Base-by-base conservation (phyloP, 2,113 vertebrate genomes). In the Phycodurus eques region DNA sequence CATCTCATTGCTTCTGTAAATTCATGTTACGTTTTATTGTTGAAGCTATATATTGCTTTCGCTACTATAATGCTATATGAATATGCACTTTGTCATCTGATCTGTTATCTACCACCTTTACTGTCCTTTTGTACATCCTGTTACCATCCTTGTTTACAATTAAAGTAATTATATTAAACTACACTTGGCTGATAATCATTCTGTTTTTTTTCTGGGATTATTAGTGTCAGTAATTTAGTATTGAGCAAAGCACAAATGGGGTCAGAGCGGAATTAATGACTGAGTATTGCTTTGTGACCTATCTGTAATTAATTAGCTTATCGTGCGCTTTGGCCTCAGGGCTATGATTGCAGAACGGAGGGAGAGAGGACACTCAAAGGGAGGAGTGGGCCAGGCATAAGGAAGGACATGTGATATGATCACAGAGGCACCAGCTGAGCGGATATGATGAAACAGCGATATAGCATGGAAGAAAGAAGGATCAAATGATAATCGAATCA, bases 221-320 rank as follows among this genome's bases (percentile, higher is more conserved):
- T 77, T 57, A 46, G 20, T 73, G 62, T 76, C 77, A 76, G 66
- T 76, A 3, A 74, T 79, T 75, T 75, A 72, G 22, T 68, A 31
- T 53, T 71, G 42, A 83, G 82, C 62, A 72, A 35, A 14, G 27
- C 11, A 42, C 46, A 69, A 85, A 76, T 74, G 51, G 64, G 75
- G 71, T 80, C 77, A 84, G 73, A 68, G 72, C 44, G 60, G 72
- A 79, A 83, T 79, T 57, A 81, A 84, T 75, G 71, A 80, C 46
- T 19, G 65, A 68, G 61, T 73, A 78, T 75, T 68, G 72, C 68
- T 72, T 59, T 56, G 70, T 75, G 80, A 85, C 83, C 84, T 83
- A 77, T 74, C 33, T 51, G 72, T 81, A 81, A 88, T 85, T 73
- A 88, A 88, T 88, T 78, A 77, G 79, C 79, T 86, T 86, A 70